A percentile compares a stretch with the other conserved stretches of the same genome.
These are phyloP conservation scores for Coronaproctus castanopsis DNA, from an alignment of 2,888 invertebrate species.

Conservation along the genomic window DNA sequence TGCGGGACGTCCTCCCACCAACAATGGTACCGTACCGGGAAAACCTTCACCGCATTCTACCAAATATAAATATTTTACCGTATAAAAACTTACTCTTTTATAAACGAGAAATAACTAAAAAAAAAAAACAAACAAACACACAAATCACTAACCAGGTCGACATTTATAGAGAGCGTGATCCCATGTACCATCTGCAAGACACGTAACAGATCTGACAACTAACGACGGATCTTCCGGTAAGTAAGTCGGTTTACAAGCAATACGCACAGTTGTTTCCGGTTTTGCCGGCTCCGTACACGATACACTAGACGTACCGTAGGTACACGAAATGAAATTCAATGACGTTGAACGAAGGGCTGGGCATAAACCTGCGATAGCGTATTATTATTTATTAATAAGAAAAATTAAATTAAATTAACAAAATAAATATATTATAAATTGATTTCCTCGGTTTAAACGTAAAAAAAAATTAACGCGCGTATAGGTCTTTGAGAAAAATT, in stretches of 20 bases:
- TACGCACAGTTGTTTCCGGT: not conserved
- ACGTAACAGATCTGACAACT: not conserved
- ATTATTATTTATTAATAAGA: not conserved
- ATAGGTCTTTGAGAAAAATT: too few relatives aligned
- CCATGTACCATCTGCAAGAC: not conserved
- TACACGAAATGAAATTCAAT: not conserved
- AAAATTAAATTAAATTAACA: not conserved
- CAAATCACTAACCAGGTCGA: not conserved
- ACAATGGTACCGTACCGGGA: not conserved
- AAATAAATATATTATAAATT: too few relatives aligned
- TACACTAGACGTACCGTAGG: not conserved
- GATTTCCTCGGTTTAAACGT: too few relatives aligned
- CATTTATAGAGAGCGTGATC: not conserved
- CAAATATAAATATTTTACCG: not conserved
- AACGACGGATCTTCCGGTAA: not conserved
- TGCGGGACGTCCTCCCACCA: not conserved
- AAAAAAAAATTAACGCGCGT: too few relatives aligned
- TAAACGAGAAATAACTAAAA: too few relatives aligned
- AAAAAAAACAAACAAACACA: too few relatives aligned
- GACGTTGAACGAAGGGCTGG: not conserved
- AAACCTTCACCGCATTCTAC: not conserved
- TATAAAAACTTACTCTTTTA: too few relatives aligned
- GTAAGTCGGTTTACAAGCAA: not conserved
- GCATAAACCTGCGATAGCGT: not conserved
- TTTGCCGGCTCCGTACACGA: not conserved